Conservation (phyloP, 2,888 invertebrate genomes). For the Palloptera scutellata region DNA sequence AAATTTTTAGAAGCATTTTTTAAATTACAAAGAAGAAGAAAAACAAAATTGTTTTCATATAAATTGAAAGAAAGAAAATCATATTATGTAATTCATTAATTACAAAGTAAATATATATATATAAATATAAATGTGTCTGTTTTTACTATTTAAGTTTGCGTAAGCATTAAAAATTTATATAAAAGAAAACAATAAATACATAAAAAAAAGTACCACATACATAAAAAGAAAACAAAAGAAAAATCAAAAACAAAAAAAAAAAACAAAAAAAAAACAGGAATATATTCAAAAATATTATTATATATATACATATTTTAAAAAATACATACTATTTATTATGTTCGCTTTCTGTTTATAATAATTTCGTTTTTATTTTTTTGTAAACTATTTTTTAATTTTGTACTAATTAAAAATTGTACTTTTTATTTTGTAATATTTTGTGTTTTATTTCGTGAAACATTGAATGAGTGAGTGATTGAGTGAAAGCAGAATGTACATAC, state of each 20-base stretch:
- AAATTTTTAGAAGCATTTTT: conserved; percentile 51
- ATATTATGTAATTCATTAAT: conserved; percentile 38
- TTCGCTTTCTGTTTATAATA: conserved; percentile 35
- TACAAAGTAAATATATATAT: conserved; percentile 34
- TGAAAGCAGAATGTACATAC: too few relatives aligned
- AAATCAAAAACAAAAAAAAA: conserved; percentile 10
- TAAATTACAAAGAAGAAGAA: conserved; percentile 43
- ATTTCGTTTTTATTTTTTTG: conserved; percentile 16
- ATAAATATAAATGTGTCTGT: conserved; percentile 53
- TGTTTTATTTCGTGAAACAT: background rate
- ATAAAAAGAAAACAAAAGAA: conserved; percentile 4
- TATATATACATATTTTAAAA: conserved; percentile 19
- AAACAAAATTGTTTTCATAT: conserved; percentile 39
- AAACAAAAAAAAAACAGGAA: background rate
- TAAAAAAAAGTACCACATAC: conserved; percentile 19
- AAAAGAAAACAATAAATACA: conserved; percentile 19
- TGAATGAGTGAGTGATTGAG: background rate
- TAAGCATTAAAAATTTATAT: conserved; percentile 28
- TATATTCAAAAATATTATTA: background rate
- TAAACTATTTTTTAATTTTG: conserved; percentile 21
- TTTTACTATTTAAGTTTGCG: conserved; percentile 57
- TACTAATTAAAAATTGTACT: conserved; percentile 29
- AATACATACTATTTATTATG: conserved; percentile 10
- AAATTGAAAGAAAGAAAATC: conserved; percentile 30
- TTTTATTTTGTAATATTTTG: conserved; percentile 34